Percentiles rank a stretch among this genome's conserved stretches.
Conservation (phyloP, 2,113 vertebrate species). For the Gymnocephalus cernua region DNA sequence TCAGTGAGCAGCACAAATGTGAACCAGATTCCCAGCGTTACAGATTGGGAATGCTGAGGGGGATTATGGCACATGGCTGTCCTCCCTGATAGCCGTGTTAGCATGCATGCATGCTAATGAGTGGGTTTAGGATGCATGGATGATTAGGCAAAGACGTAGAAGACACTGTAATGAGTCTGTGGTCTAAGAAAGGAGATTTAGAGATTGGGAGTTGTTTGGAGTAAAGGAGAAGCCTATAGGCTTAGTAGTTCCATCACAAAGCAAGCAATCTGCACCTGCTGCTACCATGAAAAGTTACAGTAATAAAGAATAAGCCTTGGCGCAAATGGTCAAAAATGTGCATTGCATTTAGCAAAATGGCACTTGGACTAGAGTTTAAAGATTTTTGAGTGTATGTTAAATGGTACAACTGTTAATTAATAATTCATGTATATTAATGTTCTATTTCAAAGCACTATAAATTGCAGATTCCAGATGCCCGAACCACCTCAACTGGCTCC, state of each 20-base stretch:
- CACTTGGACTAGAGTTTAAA: not conserved
- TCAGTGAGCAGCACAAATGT: slow-evolving; percentile 44
- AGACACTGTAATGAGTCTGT: slow-evolving; percentile 32
- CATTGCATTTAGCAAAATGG: not conserved
- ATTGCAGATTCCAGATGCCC: no score
- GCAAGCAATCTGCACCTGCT: slow-evolving; percentile 12
- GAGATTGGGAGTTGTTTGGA: slow-evolving; percentile 9
- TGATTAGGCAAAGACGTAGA: slow-evolving; percentile 53
- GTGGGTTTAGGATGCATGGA: slow-evolving; percentile 47
- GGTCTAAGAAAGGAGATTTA: slow-evolving; percentile 29
- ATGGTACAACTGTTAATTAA: not conserved
- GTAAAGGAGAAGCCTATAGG: not conserved
- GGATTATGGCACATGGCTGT: slow-evolving; percentile 49
- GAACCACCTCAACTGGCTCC: no score
- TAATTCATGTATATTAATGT: not conserved
- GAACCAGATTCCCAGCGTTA: slow-evolving; percentile 50
- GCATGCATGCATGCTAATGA: slow-evolving; percentile 65
- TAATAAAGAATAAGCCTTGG: not conserved
- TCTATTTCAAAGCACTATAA: not conserved
- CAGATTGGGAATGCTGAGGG: slow-evolving; percentile 45
- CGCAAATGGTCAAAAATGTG: not conserved
- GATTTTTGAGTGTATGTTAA: not conserved
- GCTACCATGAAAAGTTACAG: not conserved
- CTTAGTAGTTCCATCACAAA: not conserved
- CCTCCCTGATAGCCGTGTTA: slow-evolving; percentile 56